A percentile compares a stretch with the other conserved stretches of the same genome.
phyloP scores from a whole-genome alignment of 2,888 invertebrate genomes.

The Caenorhabditis macrosperma region DNA sequence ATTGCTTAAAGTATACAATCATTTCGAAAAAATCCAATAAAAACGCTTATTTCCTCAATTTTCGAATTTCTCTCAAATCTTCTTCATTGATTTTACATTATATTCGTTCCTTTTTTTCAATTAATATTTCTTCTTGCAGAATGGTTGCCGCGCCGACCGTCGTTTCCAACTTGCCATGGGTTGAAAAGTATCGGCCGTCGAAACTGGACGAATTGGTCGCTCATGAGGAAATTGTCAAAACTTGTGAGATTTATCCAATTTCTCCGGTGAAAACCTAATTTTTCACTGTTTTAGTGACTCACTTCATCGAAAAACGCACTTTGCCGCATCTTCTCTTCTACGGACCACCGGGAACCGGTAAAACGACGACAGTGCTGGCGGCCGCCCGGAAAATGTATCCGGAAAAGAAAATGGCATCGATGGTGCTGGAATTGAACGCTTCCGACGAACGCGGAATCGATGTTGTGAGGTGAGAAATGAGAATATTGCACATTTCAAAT shows the following conservation, averaged over 20 bases:
- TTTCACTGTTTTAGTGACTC: conserved; percentile 79
- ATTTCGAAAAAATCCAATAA: neutral
- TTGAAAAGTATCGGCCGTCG: conserved; percentile 97
- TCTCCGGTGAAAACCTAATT: neutral
- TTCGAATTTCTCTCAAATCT: neutral
- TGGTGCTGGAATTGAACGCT: conserved; percentile 94
- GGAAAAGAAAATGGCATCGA: conserved; percentile 91
- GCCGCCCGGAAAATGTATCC: conserved; percentile 94
- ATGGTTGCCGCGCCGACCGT: conserved; percentile 18
- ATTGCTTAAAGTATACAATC: too few species aligned
- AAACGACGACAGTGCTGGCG: conserved; percentile 97
- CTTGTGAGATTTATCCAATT: conserved; percentile 85
- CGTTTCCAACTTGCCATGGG: conserved; percentile 84
- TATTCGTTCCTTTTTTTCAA: neutral
- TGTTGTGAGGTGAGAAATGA: conserved; percentile 54
- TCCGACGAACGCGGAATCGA: conserved; percentile 92
- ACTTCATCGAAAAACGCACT: conserved; percentile 90
- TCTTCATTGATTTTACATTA: too few species aligned
- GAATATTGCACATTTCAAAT: neutral
- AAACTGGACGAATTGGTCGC: conserved; percentile 94
- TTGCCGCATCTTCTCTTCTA: conserved; percentile 96
- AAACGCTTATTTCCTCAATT: neutral
- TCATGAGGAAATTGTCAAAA: conserved; percentile 95
- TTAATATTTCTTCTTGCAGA: neutral
- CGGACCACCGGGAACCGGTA: conserved; percentile 97